Percentiles rank a stretch among this genome's conserved stretches.
These are phyloP conservation scores for Philotrypesis tridentata DNA, from an alignment of 1,140 invertebrate genomes.

Conservation along the genomic window DNA sequence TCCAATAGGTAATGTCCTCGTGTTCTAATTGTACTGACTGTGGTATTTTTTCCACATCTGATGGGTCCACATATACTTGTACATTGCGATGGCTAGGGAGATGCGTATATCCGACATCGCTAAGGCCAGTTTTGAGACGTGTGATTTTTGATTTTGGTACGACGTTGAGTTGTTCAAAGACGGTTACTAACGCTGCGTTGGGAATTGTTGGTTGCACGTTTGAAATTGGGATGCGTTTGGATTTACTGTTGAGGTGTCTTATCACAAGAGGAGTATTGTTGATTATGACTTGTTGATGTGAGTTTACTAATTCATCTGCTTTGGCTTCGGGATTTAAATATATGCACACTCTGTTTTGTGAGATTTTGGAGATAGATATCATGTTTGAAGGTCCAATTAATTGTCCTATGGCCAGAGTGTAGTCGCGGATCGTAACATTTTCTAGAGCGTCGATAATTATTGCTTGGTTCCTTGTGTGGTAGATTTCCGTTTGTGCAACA, in stretches of 20 bases:
- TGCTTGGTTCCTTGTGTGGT: background rate
- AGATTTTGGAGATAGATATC: background rate
- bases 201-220: background rate
- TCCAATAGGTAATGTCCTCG: background rate
- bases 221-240: background rate
- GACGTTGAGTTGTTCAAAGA: background rate
- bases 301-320: background rate
- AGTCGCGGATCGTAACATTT: background rate
- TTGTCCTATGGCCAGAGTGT: background rate
- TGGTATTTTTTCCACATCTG: background rate
- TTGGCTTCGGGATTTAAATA: background rate
- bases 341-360: background rate
- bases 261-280: background rate
- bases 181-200: background rate
- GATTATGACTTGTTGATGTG: background rate
- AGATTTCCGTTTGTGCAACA: background rate
- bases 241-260: background rate
- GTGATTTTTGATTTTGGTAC: background rate
- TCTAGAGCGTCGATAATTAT: background rate
- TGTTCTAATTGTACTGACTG: background rate
- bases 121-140: background rate
- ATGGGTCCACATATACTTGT: background rate
- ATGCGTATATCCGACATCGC: slow-evolving; percentile 13
- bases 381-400: background rate
- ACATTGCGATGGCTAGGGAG: slow-evolving; percentile 14